Percentiles rank a stretch among this genome's conserved stretches.
Conservation (phyloP, 2,113 vertebrate species). For the Rynchops niger region DNA sequence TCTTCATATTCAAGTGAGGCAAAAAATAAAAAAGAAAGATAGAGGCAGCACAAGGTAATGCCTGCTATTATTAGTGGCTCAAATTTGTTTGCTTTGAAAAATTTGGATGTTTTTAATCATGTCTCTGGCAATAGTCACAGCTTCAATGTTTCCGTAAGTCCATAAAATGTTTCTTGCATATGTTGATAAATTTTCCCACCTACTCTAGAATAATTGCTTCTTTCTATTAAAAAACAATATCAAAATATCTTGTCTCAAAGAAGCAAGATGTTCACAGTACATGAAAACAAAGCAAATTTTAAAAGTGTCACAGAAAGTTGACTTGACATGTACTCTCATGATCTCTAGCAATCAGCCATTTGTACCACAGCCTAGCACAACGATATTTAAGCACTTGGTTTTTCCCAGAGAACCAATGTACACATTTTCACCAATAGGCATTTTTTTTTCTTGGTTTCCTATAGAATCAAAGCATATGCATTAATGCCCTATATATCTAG, state of each 20-base stretch:
- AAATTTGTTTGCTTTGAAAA: slow-evolving; percentile 12
- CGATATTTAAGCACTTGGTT: background rate
- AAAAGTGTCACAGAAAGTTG: background rate
- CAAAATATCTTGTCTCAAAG: background rate
- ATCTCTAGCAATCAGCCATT: background rate
- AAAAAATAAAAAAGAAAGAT: slow-evolving; percentile 28
- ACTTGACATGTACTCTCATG: background rate
- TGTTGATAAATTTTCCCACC: background rate
- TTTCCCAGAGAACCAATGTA: background rate
- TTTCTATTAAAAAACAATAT: background rate
- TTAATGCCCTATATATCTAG: background rate
- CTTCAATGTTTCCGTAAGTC: background rate
- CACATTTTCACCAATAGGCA: background rate
- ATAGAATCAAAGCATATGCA: background rate
- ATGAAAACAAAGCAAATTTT: background rate
- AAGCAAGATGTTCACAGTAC: background rate
- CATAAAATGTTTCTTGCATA: background rate
- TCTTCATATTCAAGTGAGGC: slow-evolving; percentile 63
- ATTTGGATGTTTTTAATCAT: background rate
- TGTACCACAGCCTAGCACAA: background rate
- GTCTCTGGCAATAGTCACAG: background rate
- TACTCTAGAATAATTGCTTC: background rate
- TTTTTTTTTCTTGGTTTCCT: background rate
- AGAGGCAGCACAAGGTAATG: background rate
- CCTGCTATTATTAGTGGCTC: background rate